Base-by-base conservation (phyloP, 2,797 vertebrate species). In the Rhynchotus rufescens region DNA sequence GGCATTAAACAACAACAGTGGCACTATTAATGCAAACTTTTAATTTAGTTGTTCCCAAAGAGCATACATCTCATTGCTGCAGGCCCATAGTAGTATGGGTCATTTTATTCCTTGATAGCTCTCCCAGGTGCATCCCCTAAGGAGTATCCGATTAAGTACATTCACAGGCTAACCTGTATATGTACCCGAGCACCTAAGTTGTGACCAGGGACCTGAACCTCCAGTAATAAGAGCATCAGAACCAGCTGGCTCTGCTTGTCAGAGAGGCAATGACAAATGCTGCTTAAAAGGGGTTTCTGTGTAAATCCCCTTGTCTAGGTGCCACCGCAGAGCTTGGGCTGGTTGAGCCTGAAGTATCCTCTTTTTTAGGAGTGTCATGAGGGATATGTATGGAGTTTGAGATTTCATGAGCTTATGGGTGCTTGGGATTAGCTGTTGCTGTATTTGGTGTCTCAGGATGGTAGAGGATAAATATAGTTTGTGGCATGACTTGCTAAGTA, bases 31-130 rank as follows among this genome's bases (percentile, higher is more conserved):
- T 69, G 79, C 62, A 82, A 51, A 42, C 56, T 77, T 92, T 91
- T 92, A 96, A 95, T 94, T 84, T 92, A 91, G 83, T 38, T 89
- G 23, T 94, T 94, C 59, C 88, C 47, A 81, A 86, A 83, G 49
- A 86, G 34, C 62, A 77, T 45, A 52, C 38, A 51, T 74, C n/a
- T 92, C 73, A 83, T 85, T 64, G 51, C 28, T 17, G 6, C 0
- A 2, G 12, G 28, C 23, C 73, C 77, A 56, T 40, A 57, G 23
- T 3, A 44, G 56, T 12, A 57, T 7, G 23, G 23, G 11, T 83
- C 12, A 9, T 68, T 93, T 94, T 56, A 73, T 42, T 15, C 14
- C 0, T 0, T 34, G 59, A 80, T 54, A 56, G 40, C 78, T 81
- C 30, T 67, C 8, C 56, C 30, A 42, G 25, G 36, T 14, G 1